Base-by-base conservation (phyloP, 2,113 vertebrate genomes). In the Lepidothrix coronata region DNA sequence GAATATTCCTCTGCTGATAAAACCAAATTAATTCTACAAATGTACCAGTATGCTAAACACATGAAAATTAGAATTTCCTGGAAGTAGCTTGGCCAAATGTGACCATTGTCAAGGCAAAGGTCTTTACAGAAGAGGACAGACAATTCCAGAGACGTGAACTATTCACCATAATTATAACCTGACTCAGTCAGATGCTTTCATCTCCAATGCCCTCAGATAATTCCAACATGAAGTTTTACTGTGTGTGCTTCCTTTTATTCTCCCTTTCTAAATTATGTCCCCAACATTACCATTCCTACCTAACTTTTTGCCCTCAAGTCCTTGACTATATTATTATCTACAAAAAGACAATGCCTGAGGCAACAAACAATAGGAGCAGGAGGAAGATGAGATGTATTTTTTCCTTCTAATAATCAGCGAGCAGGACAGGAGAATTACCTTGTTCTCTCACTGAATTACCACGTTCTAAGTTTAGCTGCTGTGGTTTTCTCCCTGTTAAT, bases 401-500 rank as follows among this genome's bases (percentile, higher is more conserved):
- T 59, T 27, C 35, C 31, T 88, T 57, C 59, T 71, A 51, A 77
- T 2, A 2, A 58, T 77, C 72, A 62, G 43, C 1, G 0, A 83
- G 72, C 8, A 1, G 85, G 58, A 58, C 58, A 76, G 55, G 62
- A 59, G 54, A 91, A 88, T 93, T 67, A 33, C 52, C 78, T 85
- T 65, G 37, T 72, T 91, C 82, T 91, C 28, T 92, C 44, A 2
- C 74, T 83, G 57, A 87, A 89, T 89, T 91, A 52, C 75, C 2
- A 1, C 18, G 33, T 82, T 54, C 82, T 85, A 89, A 83, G 71
- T 92, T 95, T 81, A 85, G 85, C 62, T 59, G 48, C 51, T 5
- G 9, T 68, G 55, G 23, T 88, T 95, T 85, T 95, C 80, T 79
- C 28, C 75, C 79, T 94, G 35, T 25, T 91, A 93, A 92, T 83